phyloP scores from a whole-genome alignment of 2,113 vertebrate species.

The Menidia beryllina region DNA sequence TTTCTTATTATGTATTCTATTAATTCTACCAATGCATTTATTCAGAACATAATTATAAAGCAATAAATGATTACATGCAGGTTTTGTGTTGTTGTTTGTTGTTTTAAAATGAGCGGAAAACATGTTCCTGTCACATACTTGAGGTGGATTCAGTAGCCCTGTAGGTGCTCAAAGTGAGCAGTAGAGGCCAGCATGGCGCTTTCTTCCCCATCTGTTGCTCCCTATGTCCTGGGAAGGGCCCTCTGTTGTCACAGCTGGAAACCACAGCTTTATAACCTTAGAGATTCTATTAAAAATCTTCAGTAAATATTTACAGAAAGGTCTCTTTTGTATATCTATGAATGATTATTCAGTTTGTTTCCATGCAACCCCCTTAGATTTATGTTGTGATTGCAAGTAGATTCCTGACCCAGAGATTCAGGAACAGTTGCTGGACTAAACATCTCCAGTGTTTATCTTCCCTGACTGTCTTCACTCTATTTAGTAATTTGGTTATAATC shows the following conservation, averaged over 20 bases:
- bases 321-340: no score
- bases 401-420: background rate
- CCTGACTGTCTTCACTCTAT: slow-evolving; percentile 30
- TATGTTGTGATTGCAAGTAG: background rate
- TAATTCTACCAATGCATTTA: slow-evolving; percentile 24
- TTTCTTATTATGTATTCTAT: slow-evolving; percentile 22
- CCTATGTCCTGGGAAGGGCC: background rate
- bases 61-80: slow-evolving; percentile 18
- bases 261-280: no score
- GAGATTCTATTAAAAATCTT: no score
- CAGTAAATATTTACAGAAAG: no score
- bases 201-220: background rate
- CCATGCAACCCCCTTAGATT: background rate
- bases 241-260: background rate
- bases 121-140: background rate
- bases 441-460: slow-evolving; percentile 24
- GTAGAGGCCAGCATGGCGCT: slow-evolving; percentile 59
- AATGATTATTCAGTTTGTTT: no score
- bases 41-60: slow-evolving; percentile 49
- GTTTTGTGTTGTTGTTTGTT: slow-evolving; percentile 10
- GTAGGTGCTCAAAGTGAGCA: slow-evolving; percentile 44
- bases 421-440: background rate
- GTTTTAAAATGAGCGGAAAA: background rate
- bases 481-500: slow-evolving; percentile 47
- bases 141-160: background rate